phyloP scores from a whole-genome alignment of 2,888 invertebrate species.

The Heliconius ismenius region DNA sequence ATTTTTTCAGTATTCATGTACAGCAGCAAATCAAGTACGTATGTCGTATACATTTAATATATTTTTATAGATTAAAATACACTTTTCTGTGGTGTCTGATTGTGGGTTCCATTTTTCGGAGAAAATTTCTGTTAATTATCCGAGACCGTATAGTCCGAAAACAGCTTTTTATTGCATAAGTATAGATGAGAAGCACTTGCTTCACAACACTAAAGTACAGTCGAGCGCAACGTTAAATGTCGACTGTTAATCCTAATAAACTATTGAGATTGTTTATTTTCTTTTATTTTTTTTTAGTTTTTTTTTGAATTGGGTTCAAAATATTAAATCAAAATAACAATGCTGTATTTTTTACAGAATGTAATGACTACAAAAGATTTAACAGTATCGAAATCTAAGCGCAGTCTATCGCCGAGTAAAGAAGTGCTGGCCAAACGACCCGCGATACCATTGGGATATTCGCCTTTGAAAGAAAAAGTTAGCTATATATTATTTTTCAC shows the following conservation, averaged over 20 bases:
- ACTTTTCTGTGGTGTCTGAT: too few relatives aligned
- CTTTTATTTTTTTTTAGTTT: too few relatives aligned
- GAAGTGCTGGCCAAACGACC: slow-evolving; percentile 53
- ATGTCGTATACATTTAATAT: not conserved
- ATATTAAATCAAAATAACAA: not conserved
- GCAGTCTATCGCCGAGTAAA: slow-evolving; percentile 50
- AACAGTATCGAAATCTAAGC: slow-evolving; percentile 47
- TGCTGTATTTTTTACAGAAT: not conserved
- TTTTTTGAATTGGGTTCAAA: not conserved
- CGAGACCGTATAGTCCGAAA: too few relatives aligned
- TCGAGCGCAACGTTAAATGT: too few relatives aligned
- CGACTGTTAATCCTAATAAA: too few relatives aligned
- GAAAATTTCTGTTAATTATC: too few relatives aligned
- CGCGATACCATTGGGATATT: slow-evolving; percentile 58
- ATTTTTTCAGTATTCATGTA: slow-evolving; percentile 16
- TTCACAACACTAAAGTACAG: too few relatives aligned
- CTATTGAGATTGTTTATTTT: too few relatives aligned
- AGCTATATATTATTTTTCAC: not conserved
- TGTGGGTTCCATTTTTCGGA: too few relatives aligned
- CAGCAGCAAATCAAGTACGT: not conserved
- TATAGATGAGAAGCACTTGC: too few relatives aligned
- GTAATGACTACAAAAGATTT: not conserved
- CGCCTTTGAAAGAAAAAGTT: slow-evolving; percentile 47
- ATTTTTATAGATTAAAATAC: not conserved
- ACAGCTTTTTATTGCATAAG: too few relatives aligned